These are phyloP conservation scores for Siphonodentalium dalli DNA, from an alignment of 2,888 invertebrate species.

Conservation along the genomic window DNA sequence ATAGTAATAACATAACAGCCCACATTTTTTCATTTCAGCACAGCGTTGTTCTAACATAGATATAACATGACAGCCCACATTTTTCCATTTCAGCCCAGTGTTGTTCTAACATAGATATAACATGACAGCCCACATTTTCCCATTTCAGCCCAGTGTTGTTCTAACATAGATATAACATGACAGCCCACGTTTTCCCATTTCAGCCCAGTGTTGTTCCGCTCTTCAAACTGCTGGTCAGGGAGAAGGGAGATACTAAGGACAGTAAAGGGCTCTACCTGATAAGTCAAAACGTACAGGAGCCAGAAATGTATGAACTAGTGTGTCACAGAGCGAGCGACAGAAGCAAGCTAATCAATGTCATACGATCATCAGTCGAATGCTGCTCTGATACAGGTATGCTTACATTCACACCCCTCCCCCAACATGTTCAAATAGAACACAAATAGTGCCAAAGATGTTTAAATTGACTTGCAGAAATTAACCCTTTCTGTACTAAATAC, in stretches of 20 bases:
- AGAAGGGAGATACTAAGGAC: conserved; percentile 87
- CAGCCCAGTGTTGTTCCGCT: conserved; percentile 92
- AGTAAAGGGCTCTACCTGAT: conserved; percentile 90
- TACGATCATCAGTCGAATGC: conserved; percentile 82
- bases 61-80: too few relatives aligned
- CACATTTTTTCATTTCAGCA: too few relatives aligned
- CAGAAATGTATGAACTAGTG: conserved; percentile 95
- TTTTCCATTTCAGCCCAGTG: conserved; percentile 1
- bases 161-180: background rate
- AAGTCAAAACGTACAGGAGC: conserved; percentile 86
- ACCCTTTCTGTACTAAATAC: too few relatives aligned
- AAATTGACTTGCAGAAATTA: too few relatives aligned
- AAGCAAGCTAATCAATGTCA: conserved; percentile 86
- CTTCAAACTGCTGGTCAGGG: conserved; percentile 88
- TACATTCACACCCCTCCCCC: too few relatives aligned
- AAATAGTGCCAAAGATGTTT: too few relatives aligned
- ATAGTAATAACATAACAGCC: too few relatives aligned
- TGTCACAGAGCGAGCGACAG: conserved; percentile 87
- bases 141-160: conserved; percentile 1
- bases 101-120: background rate
- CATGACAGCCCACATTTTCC: background rate
- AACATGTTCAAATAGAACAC: too few relatives aligned
- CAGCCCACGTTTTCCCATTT: conserved; percentile 34
- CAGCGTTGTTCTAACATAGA: too few relatives aligned
- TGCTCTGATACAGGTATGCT: conserved; percentile 74